These are phyloP conservation scores for Aepyceros melampus DNA, from an alignment of 2,113 vertebrate genomes.

Conservation along the genomic window DNA sequence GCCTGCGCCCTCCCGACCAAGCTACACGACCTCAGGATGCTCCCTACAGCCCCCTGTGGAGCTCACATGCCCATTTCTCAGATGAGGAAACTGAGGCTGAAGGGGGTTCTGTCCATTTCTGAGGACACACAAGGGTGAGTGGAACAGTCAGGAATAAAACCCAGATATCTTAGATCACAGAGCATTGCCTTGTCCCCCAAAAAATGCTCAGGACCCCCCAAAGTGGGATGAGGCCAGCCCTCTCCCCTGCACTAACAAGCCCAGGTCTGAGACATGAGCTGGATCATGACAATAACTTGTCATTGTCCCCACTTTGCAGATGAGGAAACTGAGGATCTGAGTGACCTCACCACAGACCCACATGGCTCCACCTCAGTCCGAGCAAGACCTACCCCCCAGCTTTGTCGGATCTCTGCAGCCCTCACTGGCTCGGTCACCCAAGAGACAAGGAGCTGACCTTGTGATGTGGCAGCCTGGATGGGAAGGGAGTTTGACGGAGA, in stretches of 20 bases:
- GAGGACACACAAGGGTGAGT: neutral
- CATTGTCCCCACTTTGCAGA: neutral
- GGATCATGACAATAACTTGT: no score
- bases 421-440: rapidly evolving
- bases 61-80: neutral
- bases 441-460: neutral
- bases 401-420: rapidly evolving
- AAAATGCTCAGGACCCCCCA: neutral
- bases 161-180: neutral
- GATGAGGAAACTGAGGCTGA: neutral
- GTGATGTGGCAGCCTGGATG: neutral
- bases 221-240: neutral
- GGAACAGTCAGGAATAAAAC: neutral
- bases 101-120: no score
- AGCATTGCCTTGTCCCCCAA: neutral
- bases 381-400: neutral
- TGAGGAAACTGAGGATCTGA: neutral
- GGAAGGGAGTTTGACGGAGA: neutral
- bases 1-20: neutral
- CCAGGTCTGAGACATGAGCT: neutral
- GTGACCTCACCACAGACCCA: neutral
- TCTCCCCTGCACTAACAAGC: neutral
- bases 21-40: rapidly evolving
- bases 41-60: neutral
- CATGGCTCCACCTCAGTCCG: rapidly evolving